A percentile compares a stretch with the other conserved stretches of the same genome.
Conservation (phyloP, 2,113 vertebrate species). For the Salvator merianae region DNA sequence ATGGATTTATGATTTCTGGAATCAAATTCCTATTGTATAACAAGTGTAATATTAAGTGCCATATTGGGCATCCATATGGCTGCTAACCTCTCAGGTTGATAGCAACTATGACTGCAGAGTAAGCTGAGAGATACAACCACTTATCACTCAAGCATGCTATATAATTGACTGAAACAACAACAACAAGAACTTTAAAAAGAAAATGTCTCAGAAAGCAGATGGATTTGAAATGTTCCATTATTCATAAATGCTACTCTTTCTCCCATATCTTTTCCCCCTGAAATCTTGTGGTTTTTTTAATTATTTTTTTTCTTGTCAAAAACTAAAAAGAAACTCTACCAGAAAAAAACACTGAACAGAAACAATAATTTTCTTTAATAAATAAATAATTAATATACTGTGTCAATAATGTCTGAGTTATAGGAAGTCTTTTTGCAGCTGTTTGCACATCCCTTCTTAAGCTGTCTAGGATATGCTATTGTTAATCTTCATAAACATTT, state of each 20-base stretch:
- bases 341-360: slow-evolving; percentile 54
- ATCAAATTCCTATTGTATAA: slow-evolving; percentile 72
- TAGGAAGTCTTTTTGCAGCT: slow-evolving; percentile 11
- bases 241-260: slow-evolving; percentile 80
- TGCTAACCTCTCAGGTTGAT: slow-evolving; percentile 84
- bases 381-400: neutral
- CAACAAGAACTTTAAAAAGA: slow-evolving; percentile 68
- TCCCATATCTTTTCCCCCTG: slow-evolving; percentile 50
- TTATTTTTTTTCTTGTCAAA: slow-evolving; percentile 77
- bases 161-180: slow-evolving; percentile 82
- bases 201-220: slow-evolving; percentile 84
- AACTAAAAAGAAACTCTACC: slow-evolving; percentile 63
- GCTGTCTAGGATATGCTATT: neutral
- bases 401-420: accelerated
- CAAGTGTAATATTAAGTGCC: slow-evolving; percentile 77
- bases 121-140: slow-evolving; percentile 83
- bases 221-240: slow-evolving; percentile 88
- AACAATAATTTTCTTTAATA: slow-evolving; percentile 28
- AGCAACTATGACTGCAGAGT: slow-evolving; percentile 81
- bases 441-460: neutral
- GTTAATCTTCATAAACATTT: slow-evolving; percentile 40
- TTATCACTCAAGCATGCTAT: slow-evolving; percentile 85
- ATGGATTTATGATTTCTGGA: slow-evolving; percentile 75
- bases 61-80: slow-evolving; percentile 87
- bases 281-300: slow-evolving; percentile 73